Evolutionary conservation across 2,888 invertebrate species (phyloP).

Genomic region (Vannuccia rotundouncinata): DNA sequence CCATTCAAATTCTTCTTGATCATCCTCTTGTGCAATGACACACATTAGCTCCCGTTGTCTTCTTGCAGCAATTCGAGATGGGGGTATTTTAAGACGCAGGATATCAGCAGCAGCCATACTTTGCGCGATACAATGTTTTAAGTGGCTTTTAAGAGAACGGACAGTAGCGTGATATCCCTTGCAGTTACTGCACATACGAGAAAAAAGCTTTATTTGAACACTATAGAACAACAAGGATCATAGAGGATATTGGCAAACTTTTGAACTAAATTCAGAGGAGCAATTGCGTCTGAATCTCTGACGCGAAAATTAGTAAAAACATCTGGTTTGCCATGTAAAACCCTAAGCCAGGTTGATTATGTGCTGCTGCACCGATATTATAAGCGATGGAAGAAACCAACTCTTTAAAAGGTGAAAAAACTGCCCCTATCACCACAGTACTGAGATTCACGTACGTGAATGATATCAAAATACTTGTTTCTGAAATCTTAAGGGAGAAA

Average conservation of each 20-base stretch:
- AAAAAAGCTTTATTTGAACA: no score
- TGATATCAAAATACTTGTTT: neutral
- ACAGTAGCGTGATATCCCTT: neutral
- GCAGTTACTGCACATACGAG: neutral
- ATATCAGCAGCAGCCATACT: neutral
- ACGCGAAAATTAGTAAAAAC: slow-evolving; percentile 1
- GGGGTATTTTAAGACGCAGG: neutral
- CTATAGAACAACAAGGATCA: neutral
- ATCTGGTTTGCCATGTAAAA: slow-evolving; percentile 3
- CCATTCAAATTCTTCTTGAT: slow-evolving; percentile 1
- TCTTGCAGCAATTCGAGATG: slow-evolving; percentile 15
- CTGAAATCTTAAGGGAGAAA: slow-evolving; percentile 2
- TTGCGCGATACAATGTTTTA: neutral
- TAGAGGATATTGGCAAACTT: neutral
- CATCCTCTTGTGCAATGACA: slow-evolving; percentile 9
- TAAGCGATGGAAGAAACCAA: neutral
- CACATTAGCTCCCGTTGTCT: neutral
- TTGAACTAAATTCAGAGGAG: neutral
- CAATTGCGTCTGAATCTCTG: slow-evolving; percentile 13
- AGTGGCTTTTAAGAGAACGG: slow-evolving; percentile 4
- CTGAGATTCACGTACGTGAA: neutral
- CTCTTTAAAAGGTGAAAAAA: neutral
- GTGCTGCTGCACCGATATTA: slow-evolving; percentile 24
- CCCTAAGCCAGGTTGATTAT: slow-evolving; percentile 12
- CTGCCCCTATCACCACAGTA: slow-evolving; percentile 4